Conservation (phyloP, 2,113 vertebrate genomes). For the Fulmarus glacialis region DNA sequence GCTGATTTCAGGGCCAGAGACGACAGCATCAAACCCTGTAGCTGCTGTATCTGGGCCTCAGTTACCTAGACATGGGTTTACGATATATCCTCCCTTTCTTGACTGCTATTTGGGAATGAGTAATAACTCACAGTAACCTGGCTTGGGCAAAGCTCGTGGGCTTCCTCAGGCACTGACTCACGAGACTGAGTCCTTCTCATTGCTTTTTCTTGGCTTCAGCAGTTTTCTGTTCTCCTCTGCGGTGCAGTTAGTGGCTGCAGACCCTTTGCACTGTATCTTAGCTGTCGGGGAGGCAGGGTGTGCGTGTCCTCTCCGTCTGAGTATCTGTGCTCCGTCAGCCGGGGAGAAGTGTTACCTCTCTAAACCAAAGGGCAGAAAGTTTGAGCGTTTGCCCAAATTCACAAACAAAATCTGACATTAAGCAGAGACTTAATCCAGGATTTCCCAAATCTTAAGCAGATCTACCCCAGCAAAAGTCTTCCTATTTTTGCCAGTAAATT, state of each 20-base stretch:
- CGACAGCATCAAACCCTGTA: neutral
- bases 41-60: neutral
- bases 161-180: neutral
- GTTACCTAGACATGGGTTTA: neutral
- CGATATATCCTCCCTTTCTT: neutral
- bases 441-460: neutral
- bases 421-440: neutral
- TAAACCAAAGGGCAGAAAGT: neutral
- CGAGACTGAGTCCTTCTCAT: neutral
- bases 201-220: neutral
- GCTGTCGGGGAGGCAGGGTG: neutral
- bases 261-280: too few species aligned
- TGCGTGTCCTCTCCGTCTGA: accelerated
- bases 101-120: neutral
- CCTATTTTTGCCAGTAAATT: neutral
- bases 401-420: neutral
- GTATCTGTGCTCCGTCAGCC: accelerated
- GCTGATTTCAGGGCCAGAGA: neutral
- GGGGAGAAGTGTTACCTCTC: accelerated
- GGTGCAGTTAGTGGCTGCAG: neutral
- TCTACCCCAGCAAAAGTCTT: neutral
- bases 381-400: neutral
- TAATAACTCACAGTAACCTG: neutral
- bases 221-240: neutral
- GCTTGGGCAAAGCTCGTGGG: neutral